Evolutionary conservation across 2,797 vertebrate genomes (phyloP).

Genomic region (Enteromius unitaeniatus): DNA sequence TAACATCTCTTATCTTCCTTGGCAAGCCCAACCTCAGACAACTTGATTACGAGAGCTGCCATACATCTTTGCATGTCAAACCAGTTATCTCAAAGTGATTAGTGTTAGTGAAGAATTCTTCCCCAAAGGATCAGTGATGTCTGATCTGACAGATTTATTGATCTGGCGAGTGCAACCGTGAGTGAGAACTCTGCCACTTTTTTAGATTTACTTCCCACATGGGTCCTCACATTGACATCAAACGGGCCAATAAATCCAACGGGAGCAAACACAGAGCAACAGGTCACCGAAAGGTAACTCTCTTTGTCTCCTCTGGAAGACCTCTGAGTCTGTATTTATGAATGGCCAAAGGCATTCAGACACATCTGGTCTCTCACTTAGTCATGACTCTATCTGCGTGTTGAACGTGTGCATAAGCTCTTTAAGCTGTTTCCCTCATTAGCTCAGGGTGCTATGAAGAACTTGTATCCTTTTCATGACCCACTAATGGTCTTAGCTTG

Average conservation of each 20-base stretch:
- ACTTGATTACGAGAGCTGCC: not conserved
- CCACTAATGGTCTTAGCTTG: slow-evolving; percentile 75
- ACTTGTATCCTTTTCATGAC: slow-evolving; percentile 72
- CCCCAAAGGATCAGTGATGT: slow-evolving; percentile 52
- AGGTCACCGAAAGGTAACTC: slow-evolving; percentile 61
- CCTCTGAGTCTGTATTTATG: slow-evolving; percentile 53
- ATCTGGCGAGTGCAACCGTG: slow-evolving; percentile 43
- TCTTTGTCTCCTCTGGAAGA: slow-evolving; percentile 50
- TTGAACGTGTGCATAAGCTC: slow-evolving; percentile 62
- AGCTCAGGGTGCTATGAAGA: slow-evolving; percentile 62
- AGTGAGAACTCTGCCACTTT: slow-evolving; percentile 56
- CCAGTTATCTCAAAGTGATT: slow-evolving; percentile 46
- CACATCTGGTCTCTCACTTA: slow-evolving; percentile 66
- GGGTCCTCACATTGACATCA: slow-evolving; percentile 55
- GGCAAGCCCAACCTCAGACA: slow-evolving; percentile 59
- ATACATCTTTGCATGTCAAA: slow-evolving; percentile 26
- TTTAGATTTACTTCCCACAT: slow-evolving; percentile 56
- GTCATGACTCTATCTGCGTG: slow-evolving; percentile 60
- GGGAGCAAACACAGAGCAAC: slow-evolving; percentile 56
- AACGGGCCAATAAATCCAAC: slow-evolving; percentile 58
- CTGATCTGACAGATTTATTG: slow-evolving; percentile 61
- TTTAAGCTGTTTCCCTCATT: slow-evolving; percentile 65
- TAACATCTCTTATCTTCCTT: slow-evolving; percentile 78
- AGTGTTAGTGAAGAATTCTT: slow-evolving; percentile 25
- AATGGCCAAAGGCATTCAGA: slow-evolving; percentile 49